Conservation (phyloP, 92 coral and sea anemone species). For the Epizoanthus fatuus region DNA sequence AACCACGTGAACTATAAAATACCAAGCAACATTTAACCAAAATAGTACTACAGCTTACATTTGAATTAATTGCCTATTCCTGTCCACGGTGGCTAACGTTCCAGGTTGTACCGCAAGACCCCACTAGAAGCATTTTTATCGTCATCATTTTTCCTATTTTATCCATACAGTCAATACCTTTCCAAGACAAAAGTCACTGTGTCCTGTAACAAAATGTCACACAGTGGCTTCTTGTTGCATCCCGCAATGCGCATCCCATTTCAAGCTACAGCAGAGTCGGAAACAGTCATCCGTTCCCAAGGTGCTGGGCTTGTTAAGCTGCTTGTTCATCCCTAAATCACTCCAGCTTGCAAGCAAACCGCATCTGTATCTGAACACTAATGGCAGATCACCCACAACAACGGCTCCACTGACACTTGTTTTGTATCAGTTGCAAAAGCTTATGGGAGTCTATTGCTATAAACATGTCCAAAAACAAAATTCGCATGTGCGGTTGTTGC, state of each 20-base stretch:
- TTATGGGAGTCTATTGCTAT: background rate
- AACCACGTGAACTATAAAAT: conserved; percentile 26
- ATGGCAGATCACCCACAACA: background rate
- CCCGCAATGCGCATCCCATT: background rate
- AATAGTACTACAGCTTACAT: conserved; percentile 5
- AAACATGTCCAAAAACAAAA: background rate
- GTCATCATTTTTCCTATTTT: background rate
- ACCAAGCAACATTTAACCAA: conserved; percentile 11
- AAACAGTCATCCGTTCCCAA: background rate
- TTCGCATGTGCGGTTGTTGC: too few relatives aligned
- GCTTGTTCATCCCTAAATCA: background rate
- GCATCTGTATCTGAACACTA: background rate
- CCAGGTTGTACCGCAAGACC: background rate
- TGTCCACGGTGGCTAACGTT: background rate
- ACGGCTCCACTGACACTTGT: background rate
- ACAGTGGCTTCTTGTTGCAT: background rate
- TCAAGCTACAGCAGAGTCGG: background rate
- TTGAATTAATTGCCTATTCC: background rate
- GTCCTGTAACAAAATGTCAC: background rate
- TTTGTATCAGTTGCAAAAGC: background rate
- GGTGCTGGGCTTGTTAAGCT: background rate
- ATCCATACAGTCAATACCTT: background rate
- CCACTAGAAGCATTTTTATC: background rate
- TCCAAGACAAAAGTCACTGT: background rate
- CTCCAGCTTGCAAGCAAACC: background rate